Percentiles rank a stretch among this genome's conserved stretches.
These are phyloP conservation scores for Drosophila suboccidentalis DNA, from an alignment of 2,888 invertebrate genomes.

Conservation along the genomic window DNA sequence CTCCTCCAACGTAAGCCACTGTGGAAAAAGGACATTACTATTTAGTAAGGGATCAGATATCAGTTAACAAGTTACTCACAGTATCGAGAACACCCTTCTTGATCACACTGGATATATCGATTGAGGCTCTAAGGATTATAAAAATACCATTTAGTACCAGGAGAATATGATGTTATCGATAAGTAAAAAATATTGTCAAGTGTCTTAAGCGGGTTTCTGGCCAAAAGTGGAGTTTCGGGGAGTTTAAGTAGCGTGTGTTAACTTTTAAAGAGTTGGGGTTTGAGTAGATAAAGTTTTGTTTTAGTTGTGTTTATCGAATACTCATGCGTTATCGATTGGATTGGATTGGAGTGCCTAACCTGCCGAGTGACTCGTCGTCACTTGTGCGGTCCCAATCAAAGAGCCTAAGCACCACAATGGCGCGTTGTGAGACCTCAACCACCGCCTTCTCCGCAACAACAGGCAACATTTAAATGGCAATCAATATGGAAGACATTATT, in stretches of 20 bases:
- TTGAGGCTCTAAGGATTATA: conserved; percentile 87
- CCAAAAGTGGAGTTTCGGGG: conserved; percentile 20
- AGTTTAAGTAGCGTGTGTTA: conserved; percentile 13
- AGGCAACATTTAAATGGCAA: conserved; percentile 39
- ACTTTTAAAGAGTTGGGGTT: conserved; percentile 7
- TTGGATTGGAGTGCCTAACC: conserved; percentile 87
- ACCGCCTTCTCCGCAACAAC: conserved; percentile 86
- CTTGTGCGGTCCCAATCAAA: conserved; percentile 97
- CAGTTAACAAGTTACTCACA: conserved; percentile 86
- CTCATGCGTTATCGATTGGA: conserved; percentile 32
- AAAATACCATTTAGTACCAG: conserved; percentile 6
- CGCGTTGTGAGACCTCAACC: conserved; percentile 87
- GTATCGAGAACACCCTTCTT: conserved; percentile 90
- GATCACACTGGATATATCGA: conserved; percentile 90
- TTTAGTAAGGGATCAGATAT: no score
- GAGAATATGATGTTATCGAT: neutral
- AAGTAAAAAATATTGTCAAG: conserved; percentile 31
- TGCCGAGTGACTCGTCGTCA: conserved; percentile 97
- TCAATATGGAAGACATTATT: conserved; percentile 57
- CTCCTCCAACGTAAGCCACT: conserved; percentile 98
- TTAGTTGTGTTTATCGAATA: conserved; percentile 24
- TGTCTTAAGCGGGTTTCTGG: conserved; percentile 48
- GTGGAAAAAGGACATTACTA: conserved; percentile 24
- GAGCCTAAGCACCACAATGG: conserved; percentile 89
- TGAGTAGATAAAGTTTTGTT: conserved; percentile 8